phyloP scores from a whole-genome alignment of 2,888 invertebrate species.

The Myathropa florea region DNA sequence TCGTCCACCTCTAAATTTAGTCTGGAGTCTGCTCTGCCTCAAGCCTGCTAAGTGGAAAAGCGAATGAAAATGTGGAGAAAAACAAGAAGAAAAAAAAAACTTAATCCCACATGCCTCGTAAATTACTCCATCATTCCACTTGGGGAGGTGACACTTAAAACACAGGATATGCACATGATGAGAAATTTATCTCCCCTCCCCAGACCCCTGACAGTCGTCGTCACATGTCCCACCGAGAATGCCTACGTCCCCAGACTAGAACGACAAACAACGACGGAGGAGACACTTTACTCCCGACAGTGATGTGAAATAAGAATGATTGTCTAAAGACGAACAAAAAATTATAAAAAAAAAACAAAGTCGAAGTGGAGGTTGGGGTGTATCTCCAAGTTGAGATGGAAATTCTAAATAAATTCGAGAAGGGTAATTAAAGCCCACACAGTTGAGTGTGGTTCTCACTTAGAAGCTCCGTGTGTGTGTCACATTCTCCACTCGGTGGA shows the following conservation, averaged over 20 bases:
- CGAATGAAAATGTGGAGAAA: not conserved
- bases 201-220: not conserved
- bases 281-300: conserved; percentile 10
- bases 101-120: conserved; percentile 50
- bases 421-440: conserved; percentile 60
- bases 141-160: conserved; percentile 62
- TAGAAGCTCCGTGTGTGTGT: not conserved
- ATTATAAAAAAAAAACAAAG: not conserved
- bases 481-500: conserved; percentile 1
- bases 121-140: conserved; percentile 58
- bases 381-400: not conserved
- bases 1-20: not conserved
- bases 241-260: not conserved
- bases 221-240: not conserved
- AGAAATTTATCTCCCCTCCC: conserved; percentile 14
- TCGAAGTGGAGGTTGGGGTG: not conserved
- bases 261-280: not conserved
- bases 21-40: not conserved
- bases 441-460: conserved; percentile 12
- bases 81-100: not conserved
- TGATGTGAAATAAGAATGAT: conserved; percentile 1
- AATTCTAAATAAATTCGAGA: conserved; percentile 35
- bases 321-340: conserved; percentile 3
- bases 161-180: conserved; percentile 63
- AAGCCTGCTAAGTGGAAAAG: conserved; percentile 1